Evolutionary conservation across 2,797 vertebrate species (phyloP).

Genomic region (Pitangus sulphuratus): DNA sequence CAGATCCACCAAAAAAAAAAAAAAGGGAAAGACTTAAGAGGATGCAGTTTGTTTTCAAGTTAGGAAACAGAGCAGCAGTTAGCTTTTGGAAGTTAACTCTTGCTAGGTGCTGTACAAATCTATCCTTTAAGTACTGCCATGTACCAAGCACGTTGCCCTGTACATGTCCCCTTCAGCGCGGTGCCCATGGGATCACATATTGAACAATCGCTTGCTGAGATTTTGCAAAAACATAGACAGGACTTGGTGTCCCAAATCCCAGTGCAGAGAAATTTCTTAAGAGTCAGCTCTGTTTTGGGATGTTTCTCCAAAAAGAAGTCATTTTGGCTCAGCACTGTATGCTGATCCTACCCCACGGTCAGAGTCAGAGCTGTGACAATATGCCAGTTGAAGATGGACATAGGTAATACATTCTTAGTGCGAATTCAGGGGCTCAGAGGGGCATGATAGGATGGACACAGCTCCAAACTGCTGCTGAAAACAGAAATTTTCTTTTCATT

Average conservation of each 20-base stretch:
- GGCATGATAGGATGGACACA: background rate
- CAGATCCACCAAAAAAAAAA: background rate
- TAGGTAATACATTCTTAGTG: background rate
- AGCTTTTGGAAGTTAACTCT: constrained; percentile 17
- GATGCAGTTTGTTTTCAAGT: background rate
- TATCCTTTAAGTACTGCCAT: background rate
- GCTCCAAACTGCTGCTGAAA: background rate
- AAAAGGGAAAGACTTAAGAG: background rate
- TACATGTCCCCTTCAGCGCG: background rate
- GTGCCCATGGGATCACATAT: background rate
- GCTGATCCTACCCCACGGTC: background rate
- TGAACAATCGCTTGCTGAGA: background rate
- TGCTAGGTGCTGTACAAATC: background rate
- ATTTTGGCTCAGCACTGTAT: background rate
- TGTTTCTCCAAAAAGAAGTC: background rate
- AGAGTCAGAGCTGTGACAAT: background rate
- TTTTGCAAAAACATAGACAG: background rate
- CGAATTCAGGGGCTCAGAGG: background rate
- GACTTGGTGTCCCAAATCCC: background rate
- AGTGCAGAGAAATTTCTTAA: background rate
- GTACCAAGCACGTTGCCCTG: background rate
- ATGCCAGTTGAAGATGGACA: fast-evolving
- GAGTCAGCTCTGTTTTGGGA: background rate
- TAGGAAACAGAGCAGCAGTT: constrained; percentile 18
- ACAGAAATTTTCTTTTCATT: background rate